These are phyloP conservation scores for Caerostris darwini DNA, from an alignment of 1,140 invertebrate genomes.

Conservation along the genomic window DNA sequence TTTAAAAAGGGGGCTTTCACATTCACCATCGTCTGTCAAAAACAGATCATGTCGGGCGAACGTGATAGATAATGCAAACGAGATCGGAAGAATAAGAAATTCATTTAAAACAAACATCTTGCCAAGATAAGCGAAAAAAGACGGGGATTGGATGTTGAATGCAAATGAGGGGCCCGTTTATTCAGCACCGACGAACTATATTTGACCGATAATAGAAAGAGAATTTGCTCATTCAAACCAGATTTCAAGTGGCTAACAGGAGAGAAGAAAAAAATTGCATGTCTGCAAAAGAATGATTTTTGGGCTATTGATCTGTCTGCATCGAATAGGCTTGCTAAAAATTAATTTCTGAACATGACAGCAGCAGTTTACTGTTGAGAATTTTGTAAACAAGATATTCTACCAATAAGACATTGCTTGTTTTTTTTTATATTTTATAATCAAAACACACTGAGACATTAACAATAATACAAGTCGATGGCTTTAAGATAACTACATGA, in stretches of 20 bases:
- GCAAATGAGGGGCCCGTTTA: conserved; percentile 45
- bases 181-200: neutral
- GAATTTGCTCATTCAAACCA: neutral
- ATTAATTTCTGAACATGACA: neutral
- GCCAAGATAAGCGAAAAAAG: neutral
- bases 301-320: neutral
- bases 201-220: conserved; percentile 40
- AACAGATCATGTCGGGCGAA: neutral
- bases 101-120: conserved; percentile 10
- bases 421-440: too few species aligned
- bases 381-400: too few species aligned
- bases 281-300: neutral
- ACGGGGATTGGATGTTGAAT: neutral
- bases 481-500: too few species aligned
- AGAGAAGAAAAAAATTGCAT: neutral
- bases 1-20: neutral
- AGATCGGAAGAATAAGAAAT: neutral
- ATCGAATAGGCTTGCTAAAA: neutral
- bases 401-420: too few species aligned
- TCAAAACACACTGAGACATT: too few species aligned
- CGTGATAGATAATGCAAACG: conserved; percentile 49
- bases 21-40: conserved; percentile 43
- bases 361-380: too few species aligned
- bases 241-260: neutral
- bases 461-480: too few species aligned